A percentile compares a stretch with the other conserved stretches of the same genome.
Conservation (phyloP, 1,140 invertebrate genomes). For the Chelonus insularis region DNA sequence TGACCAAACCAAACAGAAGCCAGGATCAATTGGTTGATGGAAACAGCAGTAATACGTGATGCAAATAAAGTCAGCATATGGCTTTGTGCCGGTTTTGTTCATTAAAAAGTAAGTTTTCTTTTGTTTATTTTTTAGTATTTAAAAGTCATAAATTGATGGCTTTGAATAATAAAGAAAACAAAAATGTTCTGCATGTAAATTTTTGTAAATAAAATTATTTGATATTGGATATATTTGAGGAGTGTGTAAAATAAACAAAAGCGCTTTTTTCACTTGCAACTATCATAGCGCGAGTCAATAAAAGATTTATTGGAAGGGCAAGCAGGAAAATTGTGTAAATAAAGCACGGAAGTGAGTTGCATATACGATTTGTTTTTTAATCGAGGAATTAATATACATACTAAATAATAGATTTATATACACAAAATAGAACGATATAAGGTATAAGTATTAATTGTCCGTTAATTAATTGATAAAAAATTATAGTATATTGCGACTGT, state of each 20-base stretch:
- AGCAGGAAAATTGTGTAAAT: slow-evolving; percentile 49
- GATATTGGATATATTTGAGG: no score
- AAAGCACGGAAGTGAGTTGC: slow-evolving; percentile 55
- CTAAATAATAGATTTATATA: slow-evolving; percentile 55
- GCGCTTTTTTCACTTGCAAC: no score
- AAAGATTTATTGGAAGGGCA: slow-evolving; percentile 27
- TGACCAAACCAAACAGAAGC: slow-evolving; percentile 28
- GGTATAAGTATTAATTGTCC: slow-evolving; percentile 16
- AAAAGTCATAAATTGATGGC: no score
- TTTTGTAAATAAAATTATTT: no score
- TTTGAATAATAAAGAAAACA: background rate
- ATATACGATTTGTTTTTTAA: slow-evolving; percentile 50
- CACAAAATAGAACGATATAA: slow-evolving; percentile 45
- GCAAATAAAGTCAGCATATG: slow-evolving; percentile 6
- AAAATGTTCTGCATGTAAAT: no score
- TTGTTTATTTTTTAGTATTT: slow-evolving; percentile 2
- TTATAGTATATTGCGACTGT: slow-evolving; percentile 4
- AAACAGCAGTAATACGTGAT: slow-evolving; percentile 23
- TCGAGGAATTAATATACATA: slow-evolving; percentile 54
- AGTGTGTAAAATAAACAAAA: no score
- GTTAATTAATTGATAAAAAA: slow-evolving; percentile 31
- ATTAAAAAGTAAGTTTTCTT: slow-evolving; percentile 4
- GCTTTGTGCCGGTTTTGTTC: background rate
- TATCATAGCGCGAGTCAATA: background rate
- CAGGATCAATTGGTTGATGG: slow-evolving; percentile 19